Evolutionary conservation across 1,140 invertebrate genomes (phyloP), one percentile per base, ranked within the genome.

Genomic region (Meloidogyne chitwoodi): DNA sequence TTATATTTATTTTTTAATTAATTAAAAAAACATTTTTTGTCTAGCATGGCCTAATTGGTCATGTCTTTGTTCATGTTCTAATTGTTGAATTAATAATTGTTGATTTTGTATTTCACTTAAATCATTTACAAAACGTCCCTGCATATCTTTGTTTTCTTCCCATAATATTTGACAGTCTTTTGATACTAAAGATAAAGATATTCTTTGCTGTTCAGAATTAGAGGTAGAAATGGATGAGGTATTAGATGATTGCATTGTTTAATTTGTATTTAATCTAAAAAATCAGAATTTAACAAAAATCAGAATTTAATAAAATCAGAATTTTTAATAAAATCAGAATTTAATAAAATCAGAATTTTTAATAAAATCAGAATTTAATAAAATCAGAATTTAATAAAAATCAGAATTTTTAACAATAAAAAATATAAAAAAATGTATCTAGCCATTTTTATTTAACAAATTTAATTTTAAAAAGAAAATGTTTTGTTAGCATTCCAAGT

Each of bases 61-160:
- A 24, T 70, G 75, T 22, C 79, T 56, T 63, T 80, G 76, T 41
- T 83, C 79, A 14, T 78, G 64, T 62, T 86, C 84, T 34, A 85
- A 66, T 38, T 85, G 83, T 14, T 71, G 56, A 62, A 85, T 86
- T 2, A 81, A 77, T 67, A 81, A 19, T 75, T 85, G 84, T 22
- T 83, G 71, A n/a, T 85, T 77, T 66, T 85, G 84, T 11, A 85
- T 67, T 64, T 85, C 84, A 16, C 77, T 66, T 22, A 85, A 44
- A 34, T 85, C 84, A 65, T 87, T 85, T 16, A 85, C 80, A 62
- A 85, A 87, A n/a, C 85, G 75, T 19, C 80, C 81, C 74, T 85
- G 83, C 61, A 85, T 79, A 65, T 87, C 85, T 63, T 86, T 87
- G 75, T 86, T 87, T 74, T 86, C 83, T 56, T 86, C 85, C 85